Percentiles rank a stretch among this genome's conserved stretches.
phyloP scores from a whole-genome alignment of 2,113 vertebrate species.

The Aspiorhynchus laticeps region DNA sequence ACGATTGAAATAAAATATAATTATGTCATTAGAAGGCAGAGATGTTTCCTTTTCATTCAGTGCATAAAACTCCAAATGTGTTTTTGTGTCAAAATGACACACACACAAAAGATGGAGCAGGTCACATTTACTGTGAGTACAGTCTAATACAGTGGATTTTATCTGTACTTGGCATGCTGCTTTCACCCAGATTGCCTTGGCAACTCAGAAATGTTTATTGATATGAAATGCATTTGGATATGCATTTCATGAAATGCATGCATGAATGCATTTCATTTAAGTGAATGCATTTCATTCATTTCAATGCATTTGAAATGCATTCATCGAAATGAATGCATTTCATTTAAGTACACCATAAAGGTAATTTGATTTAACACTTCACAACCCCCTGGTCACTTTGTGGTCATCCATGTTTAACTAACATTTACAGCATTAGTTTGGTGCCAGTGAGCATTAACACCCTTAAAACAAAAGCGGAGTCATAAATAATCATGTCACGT shows the following conservation, averaged over 20 bases:
- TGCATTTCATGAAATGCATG: too few relatives aligned
- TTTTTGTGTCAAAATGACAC: neutral
- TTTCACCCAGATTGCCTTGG: neutral
- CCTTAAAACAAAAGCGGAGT: constrained; percentile 3
- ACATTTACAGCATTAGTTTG: constrained; percentile 14
- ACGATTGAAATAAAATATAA: neutral
- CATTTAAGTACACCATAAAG: neutral
- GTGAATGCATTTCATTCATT: too few relatives aligned
- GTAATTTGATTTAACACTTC: constrained; percentile 16
- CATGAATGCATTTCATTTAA: too few relatives aligned
- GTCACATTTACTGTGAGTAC: neutral
- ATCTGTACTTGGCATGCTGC: neutral
- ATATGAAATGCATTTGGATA: neutral
- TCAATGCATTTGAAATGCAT: too few relatives aligned
- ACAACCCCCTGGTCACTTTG: constrained; percentile 17
- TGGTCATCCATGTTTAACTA: constrained; percentile 23
- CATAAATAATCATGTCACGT: constrained; percentile 34
- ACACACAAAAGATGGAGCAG: neutral
- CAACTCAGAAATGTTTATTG: neutral
- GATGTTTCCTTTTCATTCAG: neutral
- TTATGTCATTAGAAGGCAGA: neutral
- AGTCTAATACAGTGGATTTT: neutral
- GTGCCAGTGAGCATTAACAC: constrained; percentile 29
- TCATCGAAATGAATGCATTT: too few relatives aligned
- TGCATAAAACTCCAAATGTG: neutral